Conservation (phyloP, 2,113 vertebrate species). For the Sander lucioperca region DNA sequence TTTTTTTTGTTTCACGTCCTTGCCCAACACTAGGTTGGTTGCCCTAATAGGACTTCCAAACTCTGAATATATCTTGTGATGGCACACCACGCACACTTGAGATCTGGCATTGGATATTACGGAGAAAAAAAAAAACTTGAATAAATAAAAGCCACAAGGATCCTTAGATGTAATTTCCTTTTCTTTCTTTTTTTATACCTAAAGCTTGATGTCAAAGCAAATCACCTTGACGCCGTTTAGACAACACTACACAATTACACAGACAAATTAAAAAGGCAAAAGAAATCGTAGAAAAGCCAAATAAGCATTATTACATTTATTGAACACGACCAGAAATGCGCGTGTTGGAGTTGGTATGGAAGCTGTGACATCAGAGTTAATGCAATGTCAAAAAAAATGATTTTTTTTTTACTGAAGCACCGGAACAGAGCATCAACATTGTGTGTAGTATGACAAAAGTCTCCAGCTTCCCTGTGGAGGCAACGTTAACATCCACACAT, state of each 20-base stretch:
- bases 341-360: constrained; percentile 13
- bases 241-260: constrained; percentile 23
- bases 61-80: background rate
- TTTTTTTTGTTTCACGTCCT: no score
- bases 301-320: constrained; percentile 56
- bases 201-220: constrained; percentile 18
- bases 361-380: constrained; percentile 23
- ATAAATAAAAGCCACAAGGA: constrained; percentile 32
- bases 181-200: background rate
- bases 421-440: constrained; percentile 12
- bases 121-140: background rate
- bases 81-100: background rate
- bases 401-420: constrained; percentile 33
- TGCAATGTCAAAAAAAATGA: constrained; percentile 10
- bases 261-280: constrained; percentile 26
- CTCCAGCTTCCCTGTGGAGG: constrained; percentile 1
- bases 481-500: background rate
- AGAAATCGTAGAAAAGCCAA: constrained; percentile 35
- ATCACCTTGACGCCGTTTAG: background rate
- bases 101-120: background rate
- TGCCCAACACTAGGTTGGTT: background rate
- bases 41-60: background rate
- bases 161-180: background rate
- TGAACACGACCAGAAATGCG: constrained; percentile 43
- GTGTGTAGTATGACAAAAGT: constrained; percentile 8